Percentiles rank a stretch among this genome's conserved stretches.
phyloP scores from a whole-genome alignment of 2,113 vertebrate genomes.

The Dicerorhinus sumatrensis region DNA sequence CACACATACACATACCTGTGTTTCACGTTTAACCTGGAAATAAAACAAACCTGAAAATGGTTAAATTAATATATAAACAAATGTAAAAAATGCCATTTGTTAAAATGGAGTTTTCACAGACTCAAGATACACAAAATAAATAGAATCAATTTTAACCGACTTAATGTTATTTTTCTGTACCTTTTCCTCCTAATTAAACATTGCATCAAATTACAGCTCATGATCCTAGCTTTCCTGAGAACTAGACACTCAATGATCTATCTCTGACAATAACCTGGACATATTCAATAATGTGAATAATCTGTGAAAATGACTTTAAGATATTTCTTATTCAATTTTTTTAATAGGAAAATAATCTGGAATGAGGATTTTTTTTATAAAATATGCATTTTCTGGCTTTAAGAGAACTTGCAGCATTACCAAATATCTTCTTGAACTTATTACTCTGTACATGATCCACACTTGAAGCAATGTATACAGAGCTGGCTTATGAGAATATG shows the following conservation, averaged over 20 bases:
- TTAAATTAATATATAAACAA: background rate
- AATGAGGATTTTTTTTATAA: conserved; percentile 41
- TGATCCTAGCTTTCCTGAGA: background rate
- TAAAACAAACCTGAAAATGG: background rate
- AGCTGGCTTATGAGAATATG: fast-evolving
- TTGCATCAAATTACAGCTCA: background rate
- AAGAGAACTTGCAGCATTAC: background rate
- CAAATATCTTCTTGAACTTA: background rate
- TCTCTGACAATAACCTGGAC: background rate
- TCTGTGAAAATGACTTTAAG: background rate
- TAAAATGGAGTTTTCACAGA: background rate
- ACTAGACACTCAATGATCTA: background rate
- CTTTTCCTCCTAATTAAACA: background rate
- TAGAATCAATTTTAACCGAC: background rate
- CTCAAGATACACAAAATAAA: background rate
- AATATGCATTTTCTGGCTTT: background rate
- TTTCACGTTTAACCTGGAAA: background rate
- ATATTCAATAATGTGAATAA: background rate
- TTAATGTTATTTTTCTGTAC: background rate
- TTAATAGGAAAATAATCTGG: background rate
- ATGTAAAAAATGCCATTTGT: background rate
- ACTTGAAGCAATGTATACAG: fast-evolving
- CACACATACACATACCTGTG: background rate
- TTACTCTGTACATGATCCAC: background rate
- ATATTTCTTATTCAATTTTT: background rate